phyloP scores from a whole-genome alignment of 2,888 invertebrate species.

The Athrips mouffetella region DNA sequence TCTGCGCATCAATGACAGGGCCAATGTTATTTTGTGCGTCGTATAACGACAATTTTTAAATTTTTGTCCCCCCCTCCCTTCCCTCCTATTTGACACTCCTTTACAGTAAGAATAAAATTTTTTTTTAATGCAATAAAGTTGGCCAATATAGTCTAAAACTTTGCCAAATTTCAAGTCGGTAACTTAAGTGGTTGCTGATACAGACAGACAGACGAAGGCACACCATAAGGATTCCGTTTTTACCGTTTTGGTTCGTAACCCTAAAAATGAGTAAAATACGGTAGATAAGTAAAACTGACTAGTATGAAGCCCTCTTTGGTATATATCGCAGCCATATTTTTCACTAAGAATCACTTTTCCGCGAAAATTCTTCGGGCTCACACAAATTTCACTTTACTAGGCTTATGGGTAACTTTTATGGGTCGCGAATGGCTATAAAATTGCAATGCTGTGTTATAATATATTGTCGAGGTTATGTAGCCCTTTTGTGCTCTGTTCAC shows the following conservation, averaged over 20 bases:
- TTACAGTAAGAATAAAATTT: too few species aligned
- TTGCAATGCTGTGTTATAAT: slow-evolving; percentile 42
- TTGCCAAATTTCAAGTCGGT: neutral
- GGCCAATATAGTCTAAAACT: too few species aligned
- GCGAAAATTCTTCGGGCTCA: slow-evolving; percentile 43
- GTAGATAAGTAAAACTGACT: neutral
- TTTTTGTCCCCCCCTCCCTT: too few species aligned
- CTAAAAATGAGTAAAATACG: neutral
- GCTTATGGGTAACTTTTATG: slow-evolving; percentile 49
- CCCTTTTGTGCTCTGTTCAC: slow-evolving; percentile 3
- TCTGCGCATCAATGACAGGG: too few species aligned
- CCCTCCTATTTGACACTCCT: too few species aligned
- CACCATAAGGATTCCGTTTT: too few species aligned
- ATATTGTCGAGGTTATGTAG: slow-evolving; percentile 25
- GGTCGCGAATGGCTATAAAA: slow-evolving; percentile 44
- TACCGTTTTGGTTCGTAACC: too few species aligned
- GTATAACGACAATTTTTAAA: too few species aligned
- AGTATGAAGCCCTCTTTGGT: neutral
- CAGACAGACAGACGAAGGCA: neutral
- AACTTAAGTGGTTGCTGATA: neutral
- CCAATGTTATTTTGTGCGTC: too few species aligned
- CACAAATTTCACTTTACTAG: slow-evolving; percentile 61
- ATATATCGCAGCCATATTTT: slow-evolving; percentile 12
- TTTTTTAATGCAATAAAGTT: too few species aligned
- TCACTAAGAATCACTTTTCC: slow-evolving; percentile 43